These are phyloP conservation scores for Lobophora halterata DNA, from an alignment of 2,888 invertebrate species.

Conservation along the genomic window DNA sequence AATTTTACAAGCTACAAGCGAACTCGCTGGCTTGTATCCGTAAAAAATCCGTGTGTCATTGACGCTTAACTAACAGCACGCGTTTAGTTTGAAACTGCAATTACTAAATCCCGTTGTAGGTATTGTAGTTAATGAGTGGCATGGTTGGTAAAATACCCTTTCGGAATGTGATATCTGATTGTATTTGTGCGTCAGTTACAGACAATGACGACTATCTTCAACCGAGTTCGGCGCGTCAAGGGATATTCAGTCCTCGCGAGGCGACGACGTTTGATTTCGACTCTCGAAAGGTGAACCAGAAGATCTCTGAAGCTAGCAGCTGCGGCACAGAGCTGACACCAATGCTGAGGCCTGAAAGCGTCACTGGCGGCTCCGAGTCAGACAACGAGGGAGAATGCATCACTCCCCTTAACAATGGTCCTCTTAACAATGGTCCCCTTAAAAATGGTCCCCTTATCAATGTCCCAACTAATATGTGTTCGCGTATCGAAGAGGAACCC, in stretches of 20 bases:
- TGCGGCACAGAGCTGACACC: slow-evolving; percentile 74
- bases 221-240: slow-evolving; percentile 77
- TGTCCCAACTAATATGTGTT: slow-evolving; percentile 60
- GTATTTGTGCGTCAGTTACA: slow-evolving; percentile 38
- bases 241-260: slow-evolving; percentile 80
- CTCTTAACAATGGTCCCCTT: too few species aligned
- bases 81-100: slow-evolving; percentile 25
- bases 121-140: slow-evolving; percentile 10
- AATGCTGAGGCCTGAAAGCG: slow-evolving; percentile 73
- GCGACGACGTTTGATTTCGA: slow-evolving; percentile 77
- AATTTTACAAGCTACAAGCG: too few species aligned
- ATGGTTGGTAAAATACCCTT: slow-evolving; percentile 1
- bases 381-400: slow-evolving; percentile 68
- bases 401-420: too few species aligned
- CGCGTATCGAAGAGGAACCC: slow-evolving; percentile 62
- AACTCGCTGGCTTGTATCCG: too few species aligned
- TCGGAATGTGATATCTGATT: neutral
- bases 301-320: slow-evolving; percentile 46
- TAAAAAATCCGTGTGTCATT: too few species aligned
- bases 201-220: slow-evolving; percentile 81
- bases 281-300: slow-evolving; percentile 51
- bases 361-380: slow-evolving; percentile 67
- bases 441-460: too few species aligned
- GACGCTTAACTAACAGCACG: too few species aligned
- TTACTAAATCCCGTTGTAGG: slow-evolving; percentile 6